Evolutionary conservation across 2,113 vertebrate species (phyloP), one percentile per base, ranked within the genome.

Genomic region (Ondatra zibethicus): DNA sequence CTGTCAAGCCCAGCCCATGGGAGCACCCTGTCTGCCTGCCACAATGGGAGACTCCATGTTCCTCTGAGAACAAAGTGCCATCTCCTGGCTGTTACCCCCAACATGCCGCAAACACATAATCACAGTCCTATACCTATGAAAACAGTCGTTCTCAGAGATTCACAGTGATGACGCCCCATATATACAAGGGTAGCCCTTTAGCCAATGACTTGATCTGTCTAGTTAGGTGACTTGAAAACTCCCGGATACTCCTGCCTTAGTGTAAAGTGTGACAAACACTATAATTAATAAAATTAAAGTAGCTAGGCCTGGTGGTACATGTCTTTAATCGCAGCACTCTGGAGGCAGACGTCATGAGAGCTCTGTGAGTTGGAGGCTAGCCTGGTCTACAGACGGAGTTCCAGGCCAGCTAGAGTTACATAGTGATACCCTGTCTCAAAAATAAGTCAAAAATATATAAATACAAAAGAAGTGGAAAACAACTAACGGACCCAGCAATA

Each of bases 1-100:
- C 76, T 90, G 39, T 97, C 50, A 98, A 89, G 80, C 58, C 85
- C 90, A 92, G 70, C 14, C 61, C 66, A 1, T 3, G 70, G 85
- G n/a, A 78, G 63, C 75, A 29, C 77, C 72, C 52, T 36, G 36
- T 87, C 75, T 82, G 39, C 92, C 72, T 94, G 85, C 66, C 63
- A 80, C 12, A 72, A 77, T 29, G 27, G 65, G 61, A 65, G 45
- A 36, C 5, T 91, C 33, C 11, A 0, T 19, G 39, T 47, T 65
- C 27, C 61, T 77, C 75, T 94, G 73, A 50, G 73, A 89, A n/a
- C 50, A 66, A 85, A 77, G 10, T 85, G 55, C 80, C 19, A 85
- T n/a, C 39, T 80, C 65, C 82, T 72, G 86, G 85, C 36, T 63
- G 52, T 66, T 52, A 66, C 58, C 52, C 84, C 23, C 63, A n/a